These are phyloP conservation scores for Oreochromis tanganicae DNA, from an alignment of 2,113 vertebrate genomes.

Conservation along the genomic window DNA sequence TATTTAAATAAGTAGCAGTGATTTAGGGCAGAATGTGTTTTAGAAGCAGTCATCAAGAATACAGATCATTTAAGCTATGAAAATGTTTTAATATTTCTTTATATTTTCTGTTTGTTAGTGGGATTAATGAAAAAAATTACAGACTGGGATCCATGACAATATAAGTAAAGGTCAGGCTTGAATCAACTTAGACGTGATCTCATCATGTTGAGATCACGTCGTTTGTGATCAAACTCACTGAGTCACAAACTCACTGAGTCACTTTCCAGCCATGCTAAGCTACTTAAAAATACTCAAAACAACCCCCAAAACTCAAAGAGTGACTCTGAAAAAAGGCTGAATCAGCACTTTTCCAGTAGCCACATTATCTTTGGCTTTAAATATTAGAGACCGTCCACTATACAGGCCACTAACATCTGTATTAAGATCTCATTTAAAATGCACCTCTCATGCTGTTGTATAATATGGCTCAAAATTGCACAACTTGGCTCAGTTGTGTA, in stretches of 20 bases:
- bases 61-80: not conserved
- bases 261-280: not conserved
- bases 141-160: not conserved
- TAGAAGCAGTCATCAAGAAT: not conserved
- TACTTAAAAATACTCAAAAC: not conserved
- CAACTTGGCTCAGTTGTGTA: not conserved
- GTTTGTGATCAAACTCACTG: not conserved
- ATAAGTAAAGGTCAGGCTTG: not conserved
- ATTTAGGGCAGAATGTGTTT: not conserved
- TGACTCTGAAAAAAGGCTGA: not conserved
- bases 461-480: not conserved
- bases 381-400: not conserved
- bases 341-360: not conserved
- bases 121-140: not conserved
- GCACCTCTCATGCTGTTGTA: not conserved
- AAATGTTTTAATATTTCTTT: not conserved
- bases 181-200: not conserved
- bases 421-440: not conserved
- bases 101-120: not conserved
- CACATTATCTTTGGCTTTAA: not conserved
- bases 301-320: not conserved
- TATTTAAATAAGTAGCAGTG: not conserved
- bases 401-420: not conserved
- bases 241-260: not conserved
- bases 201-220: rapidly evolving